Conservation (phyloP, 2,888 invertebrate genomes). For the Parasteatoda lunata region DNA sequence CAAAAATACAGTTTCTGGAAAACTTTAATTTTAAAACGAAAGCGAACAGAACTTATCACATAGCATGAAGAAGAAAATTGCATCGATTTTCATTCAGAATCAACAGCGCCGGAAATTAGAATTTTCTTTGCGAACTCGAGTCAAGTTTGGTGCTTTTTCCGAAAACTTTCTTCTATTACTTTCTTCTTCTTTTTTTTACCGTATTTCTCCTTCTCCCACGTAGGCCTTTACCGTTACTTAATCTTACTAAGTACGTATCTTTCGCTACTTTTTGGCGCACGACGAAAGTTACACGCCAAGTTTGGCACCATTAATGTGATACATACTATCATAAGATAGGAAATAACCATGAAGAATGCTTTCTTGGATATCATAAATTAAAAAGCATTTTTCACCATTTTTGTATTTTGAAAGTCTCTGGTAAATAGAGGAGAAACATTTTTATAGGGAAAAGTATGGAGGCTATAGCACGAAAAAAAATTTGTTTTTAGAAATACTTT, state of each 20-base stretch:
- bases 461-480: too few species aligned
- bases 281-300: constrained; percentile 17
- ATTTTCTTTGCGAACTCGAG: constrained; percentile 61
- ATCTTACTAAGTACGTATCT: constrained; percentile 63
- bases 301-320: constrained; percentile 50
- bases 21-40: constrained; percentile 68
- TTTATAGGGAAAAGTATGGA: too few species aligned
- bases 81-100: constrained; percentile 67
- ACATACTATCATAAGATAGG: constrained; percentile 30
- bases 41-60: constrained; percentile 66
- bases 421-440: too few species aligned
- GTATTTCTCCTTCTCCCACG: constrained; percentile 2
- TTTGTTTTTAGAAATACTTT: too few species aligned
- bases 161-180: not conserved
- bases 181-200: not conserved
- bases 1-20: constrained; percentile 67
- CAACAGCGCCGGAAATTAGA: constrained; percentile 68
- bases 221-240: constrained; percentile 48
- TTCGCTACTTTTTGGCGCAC: constrained; percentile 14
- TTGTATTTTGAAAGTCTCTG: not conserved
- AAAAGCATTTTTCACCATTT: constrained; percentile 31
- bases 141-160: constrained; percentile 20
- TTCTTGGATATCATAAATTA: constrained; percentile 55
- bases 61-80: constrained; percentile 34
- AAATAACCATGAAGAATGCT: constrained; percentile 23